Conservation (phyloP, 2,888 invertebrate genomes). For the Oxystoma pomonae region DNA sequence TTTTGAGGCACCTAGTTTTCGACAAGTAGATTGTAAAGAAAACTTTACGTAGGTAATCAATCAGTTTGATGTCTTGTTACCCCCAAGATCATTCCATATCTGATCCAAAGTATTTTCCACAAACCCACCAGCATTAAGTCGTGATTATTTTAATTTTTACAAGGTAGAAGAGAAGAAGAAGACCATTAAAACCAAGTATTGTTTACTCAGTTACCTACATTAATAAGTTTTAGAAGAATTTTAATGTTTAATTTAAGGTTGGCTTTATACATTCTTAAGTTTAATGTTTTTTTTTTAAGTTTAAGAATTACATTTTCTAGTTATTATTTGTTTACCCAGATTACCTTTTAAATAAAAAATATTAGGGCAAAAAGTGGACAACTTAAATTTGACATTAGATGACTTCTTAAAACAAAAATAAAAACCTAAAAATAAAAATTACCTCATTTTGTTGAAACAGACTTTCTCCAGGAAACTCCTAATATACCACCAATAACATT, state of each 20-base stretch:
- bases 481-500: not conserved
- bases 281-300: not conserved
- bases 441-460: not conserved
- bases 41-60: not conserved
- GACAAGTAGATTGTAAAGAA: no score
- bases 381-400: no score
- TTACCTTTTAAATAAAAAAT: not conserved
- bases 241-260: not conserved
- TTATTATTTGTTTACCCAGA: not conserved
- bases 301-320: not conserved
- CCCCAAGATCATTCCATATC: slow-evolving; percentile 4
- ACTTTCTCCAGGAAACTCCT: not conserved
- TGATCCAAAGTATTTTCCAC: slow-evolving; percentile 9
- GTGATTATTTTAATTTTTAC: slow-evolving; percentile 12
- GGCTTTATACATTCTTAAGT: not conserved
- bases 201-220: not conserved
- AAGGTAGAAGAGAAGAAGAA: not conserved
- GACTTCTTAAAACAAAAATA: not conserved
- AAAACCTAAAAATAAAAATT: not conserved
- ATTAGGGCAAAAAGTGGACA: not conserved
- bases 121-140: slow-evolving; percentile 5
- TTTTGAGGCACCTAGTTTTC: no score
- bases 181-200: not conserved
- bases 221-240: not conserved
- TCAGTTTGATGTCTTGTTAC: slow-evolving; percentile 1